Evolutionary conservation across 2,888 invertebrate species (phyloP).

Genomic region (Thyatira batis): DNA sequence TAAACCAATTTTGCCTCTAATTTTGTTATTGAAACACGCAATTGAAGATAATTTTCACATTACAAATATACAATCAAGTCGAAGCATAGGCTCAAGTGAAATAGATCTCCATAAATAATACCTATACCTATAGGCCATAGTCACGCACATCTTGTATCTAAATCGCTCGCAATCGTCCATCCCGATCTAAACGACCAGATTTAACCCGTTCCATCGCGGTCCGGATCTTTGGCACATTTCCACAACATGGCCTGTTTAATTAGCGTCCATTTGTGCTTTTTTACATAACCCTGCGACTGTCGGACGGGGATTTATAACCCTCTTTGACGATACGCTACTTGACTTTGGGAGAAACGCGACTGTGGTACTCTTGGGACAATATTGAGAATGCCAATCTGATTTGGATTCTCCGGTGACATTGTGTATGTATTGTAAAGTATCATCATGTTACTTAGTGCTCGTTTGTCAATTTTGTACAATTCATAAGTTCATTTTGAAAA

Average conservation of each 20-base stretch:
- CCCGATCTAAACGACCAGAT: slow-evolving; percentile 22
- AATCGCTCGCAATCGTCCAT: slow-evolving; percentile 10
- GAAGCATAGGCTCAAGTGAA: neutral
- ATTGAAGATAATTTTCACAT: neutral
- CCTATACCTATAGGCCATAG: neutral
- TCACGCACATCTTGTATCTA: neutral
- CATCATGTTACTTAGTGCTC: neutral
- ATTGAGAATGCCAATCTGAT: slow-evolving; percentile 15
- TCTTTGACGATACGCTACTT: slow-evolving; percentile 40
- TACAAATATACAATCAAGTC: neutral
- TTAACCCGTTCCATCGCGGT: slow-evolving; percentile 9
- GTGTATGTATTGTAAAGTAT: neutral
- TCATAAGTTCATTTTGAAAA: too few relatives aligned
- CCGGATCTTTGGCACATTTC: slow-evolving; percentile 60
- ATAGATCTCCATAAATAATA: neutral
- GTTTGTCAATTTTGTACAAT: neutral
- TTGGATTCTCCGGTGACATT: neutral
- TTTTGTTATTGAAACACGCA: neutral
- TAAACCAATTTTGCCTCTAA: neutral
- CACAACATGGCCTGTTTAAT: slow-evolving; percentile 42
- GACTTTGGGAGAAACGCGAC: slow-evolving; percentile 21
- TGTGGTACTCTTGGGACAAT: slow-evolving; percentile 15
- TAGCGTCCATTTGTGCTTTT: slow-evolving; percentile 45
- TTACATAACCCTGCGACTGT: slow-evolving; percentile 25
- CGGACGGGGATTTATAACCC: slow-evolving; percentile 26